A percentile compares a stretch with the other conserved stretches of the same genome.
These are phyloP conservation scores for Ophion ventricosus DNA, from an alignment of 2,888 invertebrate species.

Conservation along the genomic window DNA sequence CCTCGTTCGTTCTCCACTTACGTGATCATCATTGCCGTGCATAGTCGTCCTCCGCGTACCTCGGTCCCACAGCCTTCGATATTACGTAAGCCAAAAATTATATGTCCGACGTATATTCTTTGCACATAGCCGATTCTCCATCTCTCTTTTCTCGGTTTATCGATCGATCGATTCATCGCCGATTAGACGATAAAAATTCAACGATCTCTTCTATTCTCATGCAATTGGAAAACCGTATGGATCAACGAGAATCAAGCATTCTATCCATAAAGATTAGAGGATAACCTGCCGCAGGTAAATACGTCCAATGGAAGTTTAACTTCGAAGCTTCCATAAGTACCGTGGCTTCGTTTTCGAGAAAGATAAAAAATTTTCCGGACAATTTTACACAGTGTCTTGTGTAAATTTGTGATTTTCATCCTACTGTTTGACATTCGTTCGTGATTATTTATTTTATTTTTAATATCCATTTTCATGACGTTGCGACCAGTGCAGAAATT, in stretches of 20 bases:
- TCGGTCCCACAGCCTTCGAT: slow-evolving; percentile 46
- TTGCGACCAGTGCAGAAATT: no score
- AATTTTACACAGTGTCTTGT: no score
- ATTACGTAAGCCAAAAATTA: slow-evolving; percentile 51
- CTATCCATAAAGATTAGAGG: background rate
- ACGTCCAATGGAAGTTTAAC: background rate
- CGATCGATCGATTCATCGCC: background rate
- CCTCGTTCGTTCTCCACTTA: slow-evolving; percentile 41
- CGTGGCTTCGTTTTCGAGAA: no score
- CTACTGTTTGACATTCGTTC: no score
- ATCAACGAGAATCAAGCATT: background rate
- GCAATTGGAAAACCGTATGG: background rate
- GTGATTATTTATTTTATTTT: no score
- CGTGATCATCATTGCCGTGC: slow-evolving; percentile 44
- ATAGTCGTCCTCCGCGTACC: slow-evolving; percentile 33
- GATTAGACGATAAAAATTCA: background rate
- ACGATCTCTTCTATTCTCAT: background rate
- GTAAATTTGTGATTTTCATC: no score
- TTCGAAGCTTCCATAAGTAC: no score
- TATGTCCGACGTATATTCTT: slow-evolving; percentile 4
- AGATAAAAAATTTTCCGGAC: no score
- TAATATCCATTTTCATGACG: no score
- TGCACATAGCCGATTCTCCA: background rate
- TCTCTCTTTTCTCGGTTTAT: background rate
- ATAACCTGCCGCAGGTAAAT: background rate